Evolutionary conservation across 2,888 invertebrate genomes (phyloP), one percentile per base, ranked within the genome.

Genomic region (Synergus itoensis): DNA sequence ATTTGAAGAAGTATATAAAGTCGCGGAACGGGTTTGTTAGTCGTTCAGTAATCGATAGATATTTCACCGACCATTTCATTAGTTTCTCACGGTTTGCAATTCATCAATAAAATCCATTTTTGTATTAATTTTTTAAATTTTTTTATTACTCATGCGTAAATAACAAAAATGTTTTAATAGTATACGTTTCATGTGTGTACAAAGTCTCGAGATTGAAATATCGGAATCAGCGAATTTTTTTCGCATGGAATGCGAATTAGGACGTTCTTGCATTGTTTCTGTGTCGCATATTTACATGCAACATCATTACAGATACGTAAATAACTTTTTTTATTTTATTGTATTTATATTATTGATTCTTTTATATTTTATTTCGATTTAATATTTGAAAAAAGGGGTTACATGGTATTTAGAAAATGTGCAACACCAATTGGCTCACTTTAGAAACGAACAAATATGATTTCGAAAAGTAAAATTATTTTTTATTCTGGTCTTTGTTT

Each of bases 371-470:
- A 69, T 21, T 45, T 53, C n/a, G 36, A 16, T 28, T 28, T 12
- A 14, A 48, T 21, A 28, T 53, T 28, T n/a, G 36, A 16, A 4
- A 45, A 69, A 53, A 67, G 40, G 63, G 77, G 67, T 80, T 79
- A 69, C 79, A 80, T 79, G 63, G 81, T 79, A 62, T 62, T 80
- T 79, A 83, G 81, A 86, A 85, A 84, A 85, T 83, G 81, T 84
- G 82, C 79, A 88, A 90, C 89, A 89, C 87, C 87, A 89, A 89
- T 88, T 89, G 89, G 88, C 85, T 88, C 87, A 86, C 83, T 79
- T 78, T 40, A 28, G 45, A 77, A 69, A 78, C 21, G 16, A 77
- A 78, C 62, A 40, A 53, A 36, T 45, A 21, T 45, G 11, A 48
- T 77, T 41, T 81, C 69, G 63, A 76, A 75, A 64, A 16, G 11